These are phyloP conservation scores for Pyrrhura leucotis DNA, from an alignment of 2,797 vertebrate genomes.

Conservation along the genomic window DNA sequence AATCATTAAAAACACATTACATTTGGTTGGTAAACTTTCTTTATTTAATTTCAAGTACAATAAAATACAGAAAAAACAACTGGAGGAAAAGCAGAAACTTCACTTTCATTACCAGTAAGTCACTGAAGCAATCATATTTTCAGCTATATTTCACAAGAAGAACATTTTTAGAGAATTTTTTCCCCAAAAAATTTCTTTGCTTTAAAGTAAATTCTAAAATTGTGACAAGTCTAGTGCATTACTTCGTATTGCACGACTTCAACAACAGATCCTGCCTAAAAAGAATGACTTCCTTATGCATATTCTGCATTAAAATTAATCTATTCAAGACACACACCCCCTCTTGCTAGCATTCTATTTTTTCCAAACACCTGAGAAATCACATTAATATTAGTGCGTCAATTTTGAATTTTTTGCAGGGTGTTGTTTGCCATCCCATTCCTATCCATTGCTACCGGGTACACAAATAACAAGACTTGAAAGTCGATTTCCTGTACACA, in stretches of 20 bases:
- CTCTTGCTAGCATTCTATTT: neutral
- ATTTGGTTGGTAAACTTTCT: neutral
- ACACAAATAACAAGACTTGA: neutral
- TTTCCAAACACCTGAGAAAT: neutral
- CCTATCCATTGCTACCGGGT: neutral
- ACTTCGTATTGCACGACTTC: conserved; percentile 7
- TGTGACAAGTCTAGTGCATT: neutral
- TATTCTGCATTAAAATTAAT: conserved; percentile 11
- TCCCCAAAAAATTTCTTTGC: neutral
- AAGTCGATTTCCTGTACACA: neutral
- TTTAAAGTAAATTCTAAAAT: conserved; percentile 11
- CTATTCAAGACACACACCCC: neutral
- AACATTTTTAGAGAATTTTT: neutral
- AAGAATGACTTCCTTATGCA: neutral
- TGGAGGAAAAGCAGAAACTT: neutral
- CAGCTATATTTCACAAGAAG: neutral
- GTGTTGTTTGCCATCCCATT: neutral
- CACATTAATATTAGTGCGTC: neutral
- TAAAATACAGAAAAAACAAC: neutral
- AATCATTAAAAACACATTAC: neutral
- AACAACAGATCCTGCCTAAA: neutral
- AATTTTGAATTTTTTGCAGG: neutral
- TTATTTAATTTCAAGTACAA: neutral
- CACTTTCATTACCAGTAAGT: neutral
- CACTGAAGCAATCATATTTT: neutral